Evolutionary conservation across 2,888 invertebrate species (phyloP).

Genomic region (Limnephilus rhombicus): DNA sequence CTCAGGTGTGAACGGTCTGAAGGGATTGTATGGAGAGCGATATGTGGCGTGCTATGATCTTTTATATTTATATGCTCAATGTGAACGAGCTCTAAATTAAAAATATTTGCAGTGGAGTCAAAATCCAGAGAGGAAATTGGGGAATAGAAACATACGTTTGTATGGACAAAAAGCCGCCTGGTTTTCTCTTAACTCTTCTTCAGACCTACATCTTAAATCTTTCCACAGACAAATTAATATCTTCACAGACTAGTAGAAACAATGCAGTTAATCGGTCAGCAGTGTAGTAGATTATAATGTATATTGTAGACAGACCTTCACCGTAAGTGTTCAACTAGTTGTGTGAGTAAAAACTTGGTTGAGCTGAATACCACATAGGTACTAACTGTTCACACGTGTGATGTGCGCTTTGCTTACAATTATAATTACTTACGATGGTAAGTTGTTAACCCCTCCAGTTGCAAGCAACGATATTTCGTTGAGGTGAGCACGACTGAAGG

Average conservation of each 20-base stretch:
- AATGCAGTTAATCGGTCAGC: conserved; percentile 59
- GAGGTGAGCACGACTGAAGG: no score
- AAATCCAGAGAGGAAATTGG: no score
- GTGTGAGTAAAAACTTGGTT: background rate
- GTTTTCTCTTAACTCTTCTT: background rate
- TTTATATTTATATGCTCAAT: no score
- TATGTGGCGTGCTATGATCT: no score
- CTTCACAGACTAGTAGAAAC: conserved; percentile 28
- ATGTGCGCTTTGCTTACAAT: background rate
- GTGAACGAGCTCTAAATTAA: no score
- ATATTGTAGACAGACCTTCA: background rate
- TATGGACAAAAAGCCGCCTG: no score
- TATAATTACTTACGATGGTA: background rate
- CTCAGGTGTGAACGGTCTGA: no score
- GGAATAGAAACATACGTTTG: no score
- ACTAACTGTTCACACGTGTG: background rate
- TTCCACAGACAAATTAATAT: background rate
- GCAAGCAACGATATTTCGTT: no score
- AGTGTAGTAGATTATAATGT: conserved; percentile 65
- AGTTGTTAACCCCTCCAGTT: no score
- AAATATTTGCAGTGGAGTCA: no score
- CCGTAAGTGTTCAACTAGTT: background rate
- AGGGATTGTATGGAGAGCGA: no score
- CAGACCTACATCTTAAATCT: background rate
- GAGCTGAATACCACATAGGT: background rate